Conservation (phyloP, 2,888 invertebrate species). For the Desoria tigrina region DNA sequence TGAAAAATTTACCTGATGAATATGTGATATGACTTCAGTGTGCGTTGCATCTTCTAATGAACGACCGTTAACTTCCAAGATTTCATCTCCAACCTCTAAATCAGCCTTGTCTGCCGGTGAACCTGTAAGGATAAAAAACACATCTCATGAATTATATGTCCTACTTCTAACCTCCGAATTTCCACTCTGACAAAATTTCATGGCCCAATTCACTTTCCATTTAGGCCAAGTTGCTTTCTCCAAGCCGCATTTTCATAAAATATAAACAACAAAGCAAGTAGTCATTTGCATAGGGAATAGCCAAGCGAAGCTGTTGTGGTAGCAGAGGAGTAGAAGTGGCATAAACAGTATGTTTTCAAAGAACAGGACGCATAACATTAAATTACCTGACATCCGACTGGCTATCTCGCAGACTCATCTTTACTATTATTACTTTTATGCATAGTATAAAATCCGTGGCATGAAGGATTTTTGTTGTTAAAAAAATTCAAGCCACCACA, state of each 20-base stretch:
- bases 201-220: slow-evolving; percentile 20
- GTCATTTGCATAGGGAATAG: slow-evolving; percentile 1
- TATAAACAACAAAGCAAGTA: slow-evolving; percentile 7
- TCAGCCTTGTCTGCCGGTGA: slow-evolving; percentile 88
- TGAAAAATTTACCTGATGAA: slow-evolving; percentile 83
- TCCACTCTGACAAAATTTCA: background rate
- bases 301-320: too few relatives aligned
- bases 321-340: background rate
- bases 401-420: slow-evolving; percentile 18
- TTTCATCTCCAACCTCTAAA: slow-evolving; percentile 94
- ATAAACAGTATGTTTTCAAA: background rate
- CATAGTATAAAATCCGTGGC: slow-evolving; percentile 16
- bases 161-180: background rate
- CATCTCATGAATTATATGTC: background rate
- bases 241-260: background rate
- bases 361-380: slow-evolving; percentile 12
- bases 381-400: slow-evolving; percentile 16
- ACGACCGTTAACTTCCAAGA: slow-evolving; percentile 94
- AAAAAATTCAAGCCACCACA: too few relatives aligned
- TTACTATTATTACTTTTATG: slow-evolving; percentile 30
- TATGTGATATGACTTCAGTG: slow-evolving; percentile 88
- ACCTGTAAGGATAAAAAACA: slow-evolving; percentile 61
- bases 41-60: slow-evolving; percentile 87
- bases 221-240: background rate
- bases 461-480: background rate